These are phyloP conservation scores for Enhydra lutris DNA, from an alignment of 2,113 vertebrate genomes.

Conservation along the genomic window DNA sequence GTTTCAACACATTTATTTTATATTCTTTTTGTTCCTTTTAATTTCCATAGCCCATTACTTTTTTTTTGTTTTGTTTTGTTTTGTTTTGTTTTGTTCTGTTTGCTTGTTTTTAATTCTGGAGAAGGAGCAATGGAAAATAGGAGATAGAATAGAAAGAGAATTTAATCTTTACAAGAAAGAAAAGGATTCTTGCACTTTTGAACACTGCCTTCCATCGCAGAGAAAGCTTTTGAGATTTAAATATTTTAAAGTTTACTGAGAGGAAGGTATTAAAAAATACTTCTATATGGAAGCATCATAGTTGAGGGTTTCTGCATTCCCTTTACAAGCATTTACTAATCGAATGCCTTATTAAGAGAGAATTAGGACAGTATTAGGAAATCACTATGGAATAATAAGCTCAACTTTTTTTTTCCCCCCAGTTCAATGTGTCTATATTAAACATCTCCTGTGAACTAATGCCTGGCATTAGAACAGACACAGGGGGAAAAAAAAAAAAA, in stretches of 20 bases:
- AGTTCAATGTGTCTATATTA: neutral
- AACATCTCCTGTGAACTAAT: neutral
- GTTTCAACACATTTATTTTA: slow-evolving; percentile 37
- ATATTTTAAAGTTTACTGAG: slow-evolving; percentile 8
- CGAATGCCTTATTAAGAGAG: neutral
- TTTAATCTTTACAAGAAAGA: neutral
- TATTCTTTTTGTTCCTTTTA: slow-evolving; percentile 26
- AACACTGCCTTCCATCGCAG: neutral
- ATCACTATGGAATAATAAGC: neutral
- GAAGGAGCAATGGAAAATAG: neutral
- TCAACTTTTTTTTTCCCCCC: neutral
- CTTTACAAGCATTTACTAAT: slow-evolving; percentile 9
- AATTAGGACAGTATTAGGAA: slow-evolving; percentile 16
- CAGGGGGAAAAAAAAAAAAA: neutral
- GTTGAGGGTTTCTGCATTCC: neutral
- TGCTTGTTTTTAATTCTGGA: neutral
- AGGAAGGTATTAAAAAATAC: neutral
- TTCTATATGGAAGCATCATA: neutral
- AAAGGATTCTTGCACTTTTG: neutral
- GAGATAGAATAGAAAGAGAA: neutral
- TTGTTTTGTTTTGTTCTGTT: neutral
- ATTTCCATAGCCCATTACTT: neutral
- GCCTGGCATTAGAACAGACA: neutral
- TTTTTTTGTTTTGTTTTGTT: neutral
- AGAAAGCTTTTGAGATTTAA: neutral